Percentiles rank a stretch among this genome's conserved stretches.
phyloP scores from a whole-genome alignment of 2,113 vertebrate species.

The Rhombomys opimus region DNA sequence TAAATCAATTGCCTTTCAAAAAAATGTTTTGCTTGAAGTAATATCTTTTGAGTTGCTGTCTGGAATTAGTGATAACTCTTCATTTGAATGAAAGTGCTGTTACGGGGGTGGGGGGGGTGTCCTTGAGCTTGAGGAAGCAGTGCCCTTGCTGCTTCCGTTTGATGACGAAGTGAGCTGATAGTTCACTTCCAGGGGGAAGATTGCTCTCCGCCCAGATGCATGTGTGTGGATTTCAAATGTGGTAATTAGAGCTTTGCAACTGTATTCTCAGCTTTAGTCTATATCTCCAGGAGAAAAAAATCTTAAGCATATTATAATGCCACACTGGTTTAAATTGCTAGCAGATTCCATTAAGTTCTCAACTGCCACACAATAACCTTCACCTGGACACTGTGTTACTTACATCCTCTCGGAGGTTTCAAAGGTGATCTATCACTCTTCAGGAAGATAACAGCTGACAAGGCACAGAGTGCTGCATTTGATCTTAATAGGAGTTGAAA shows the following conservation, averaged over 20 bases:
- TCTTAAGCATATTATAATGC: constrained; percentile 49
- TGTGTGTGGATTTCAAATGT: constrained; percentile 71
- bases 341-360: constrained; percentile 44
- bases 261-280: constrained; percentile 62
- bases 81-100: constrained; percentile 76
- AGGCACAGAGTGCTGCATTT: constrained; percentile 72
- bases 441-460: constrained; percentile 63
- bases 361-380: constrained; percentile 61
- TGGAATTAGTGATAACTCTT: constrained; percentile 79
- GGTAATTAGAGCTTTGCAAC: constrained; percentile 67
- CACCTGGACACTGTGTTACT: constrained; percentile 60
- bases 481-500: constrained; percentile 79
- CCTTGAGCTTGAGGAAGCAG: neutral
- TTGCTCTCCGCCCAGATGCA: constrained; percentile 64
- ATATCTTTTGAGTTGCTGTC: constrained; percentile 63
- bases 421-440: constrained; percentile 74
- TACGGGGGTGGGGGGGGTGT: constrained; percentile 6
- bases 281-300: neutral
- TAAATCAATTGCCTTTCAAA: constrained; percentile 47
- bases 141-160: constrained; percentile 35
- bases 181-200: constrained; percentile 33
- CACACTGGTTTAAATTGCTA: constrained; percentile 70
- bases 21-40: constrained; percentile 74
- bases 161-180: neutral
- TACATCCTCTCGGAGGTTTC: constrained; percentile 63